Evolutionary conservation across 2,797 vertebrate species (phyloP), one percentile per base, ranked within the genome.

Genomic region (Anguilla pacifica): DNA sequence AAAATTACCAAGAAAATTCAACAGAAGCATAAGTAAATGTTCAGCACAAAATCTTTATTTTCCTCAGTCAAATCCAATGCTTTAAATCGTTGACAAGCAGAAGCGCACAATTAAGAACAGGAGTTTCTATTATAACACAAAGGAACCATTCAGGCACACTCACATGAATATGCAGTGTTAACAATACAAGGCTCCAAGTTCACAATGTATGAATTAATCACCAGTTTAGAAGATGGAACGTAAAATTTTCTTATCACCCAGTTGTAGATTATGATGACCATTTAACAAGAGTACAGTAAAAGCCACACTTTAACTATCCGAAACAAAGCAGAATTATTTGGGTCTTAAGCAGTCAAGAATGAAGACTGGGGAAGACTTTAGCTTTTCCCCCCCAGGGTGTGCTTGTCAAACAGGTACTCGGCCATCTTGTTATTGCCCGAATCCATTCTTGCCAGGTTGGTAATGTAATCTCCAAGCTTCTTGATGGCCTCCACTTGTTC

Each of bases 401-500:
- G 98, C 95, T 99, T 99, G 94, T 98, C 98, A 64, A 99, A 99
- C 93, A 98, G 95, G 93, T 99, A 99, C 91, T 99, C 98, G 0
- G 98, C 98, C 97, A 99, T 95, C 94, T 97, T 97, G 0, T 96
- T 95, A 72, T 97, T 94, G 0, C 97, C 97, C 9, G 98, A 97
- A 5, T 97, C 98, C 97, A 99, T 98, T 94, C 96, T 97, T 55
- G 96, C 96, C 94, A 99, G 93, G 95, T 99, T 99, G 96, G 97
- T 97, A 89, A 99, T 96, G 0, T 97, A 96, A 94, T 99, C 98
- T 3, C 93, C 96, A 89, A 99, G 93, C 90, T 98, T 96, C 92
- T 99, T 99, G 92, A 99, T 99, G 91, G 98, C 94, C 90, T 99
- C 98, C 90, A 99, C 98, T 94, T 99, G 98, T 92, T 99, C 98